These are phyloP conservation scores for Telmatherina bonti DNA, from an alignment of 2,797 vertebrate genomes.

Conservation along the genomic window DNA sequence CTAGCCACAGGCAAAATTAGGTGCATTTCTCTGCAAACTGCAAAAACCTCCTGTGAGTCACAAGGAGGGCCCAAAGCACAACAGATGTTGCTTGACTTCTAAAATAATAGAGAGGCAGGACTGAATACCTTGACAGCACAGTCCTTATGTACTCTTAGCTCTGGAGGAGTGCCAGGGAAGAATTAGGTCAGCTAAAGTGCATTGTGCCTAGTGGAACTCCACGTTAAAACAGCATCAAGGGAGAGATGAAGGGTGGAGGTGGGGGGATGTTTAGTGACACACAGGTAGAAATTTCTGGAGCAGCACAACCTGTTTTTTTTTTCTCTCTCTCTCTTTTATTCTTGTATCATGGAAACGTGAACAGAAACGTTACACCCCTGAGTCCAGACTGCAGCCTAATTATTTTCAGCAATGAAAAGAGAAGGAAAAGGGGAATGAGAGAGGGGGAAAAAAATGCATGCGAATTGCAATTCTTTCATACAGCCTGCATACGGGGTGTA, in stretches of 20 bases:
- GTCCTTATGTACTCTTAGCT: slow-evolving; percentile 79
- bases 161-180: slow-evolving; percentile 77
- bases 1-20: slow-evolving; percentile 50
- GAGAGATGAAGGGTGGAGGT: slow-evolving; percentile 22
- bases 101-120: slow-evolving; percentile 70
- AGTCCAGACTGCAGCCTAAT: slow-evolving; percentile 81
- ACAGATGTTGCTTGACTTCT: slow-evolving; percentile 78
- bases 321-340: slow-evolving; percentile 22
- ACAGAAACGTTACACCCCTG: slow-evolving; percentile 75
- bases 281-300: slow-evolving; percentile 81
- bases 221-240: slow-evolving; percentile 72
- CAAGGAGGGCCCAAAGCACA: slow-evolving; percentile 68
- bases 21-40: slow-evolving; percentile 58
- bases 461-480: slow-evolving; percentile 80
- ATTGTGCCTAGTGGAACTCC: slow-evolving; percentile 75
- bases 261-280: slow-evolving; percentile 45
- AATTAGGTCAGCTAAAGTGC: slow-evolving; percentile 85
- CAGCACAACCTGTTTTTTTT: slow-evolving; percentile 54
- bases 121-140: slow-evolving; percentile 72
- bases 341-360: slow-evolving; percentile 72
- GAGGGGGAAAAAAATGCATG: slow-evolving; percentile 65
- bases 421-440: slow-evolving; percentile 51
- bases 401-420: slow-evolving; percentile 81
- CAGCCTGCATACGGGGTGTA: slow-evolving; percentile 80
- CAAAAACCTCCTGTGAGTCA: slow-evolving; percentile 56